Evolutionary conservation across 2,113 vertebrate species (phyloP).

Genomic region (Symphodus melops): DNA sequence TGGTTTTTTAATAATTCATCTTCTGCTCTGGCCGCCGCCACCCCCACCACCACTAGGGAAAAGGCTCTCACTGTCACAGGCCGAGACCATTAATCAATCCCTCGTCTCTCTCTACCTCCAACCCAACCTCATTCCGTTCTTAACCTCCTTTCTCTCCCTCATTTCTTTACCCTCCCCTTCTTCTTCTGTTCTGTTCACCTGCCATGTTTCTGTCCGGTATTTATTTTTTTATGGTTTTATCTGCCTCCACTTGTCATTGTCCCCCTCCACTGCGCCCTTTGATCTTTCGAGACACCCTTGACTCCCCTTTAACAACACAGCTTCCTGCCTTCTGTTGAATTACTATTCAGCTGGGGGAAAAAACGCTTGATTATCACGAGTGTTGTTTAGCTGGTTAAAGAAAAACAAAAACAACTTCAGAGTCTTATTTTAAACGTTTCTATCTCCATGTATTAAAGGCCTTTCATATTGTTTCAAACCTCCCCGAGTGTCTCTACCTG

Average conservation of each 20-base stretch:
- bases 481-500: too few species aligned
- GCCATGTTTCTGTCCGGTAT: too few species aligned
- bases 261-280: conserved; percentile 25
- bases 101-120: conserved; percentile 26
- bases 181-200: too few species aligned
- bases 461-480: too few species aligned
- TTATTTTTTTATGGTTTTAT: too few species aligned
- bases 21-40: conserved; percentile 40
- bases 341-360: conserved; percentile 4
- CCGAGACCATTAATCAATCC: conserved; percentile 76
- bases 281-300: conserved; percentile 33
- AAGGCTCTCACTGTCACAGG: conserved; percentile 72
- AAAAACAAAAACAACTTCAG: too few species aligned
- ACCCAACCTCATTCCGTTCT: conserved; percentile 32
- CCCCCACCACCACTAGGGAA: conserved; percentile 36
- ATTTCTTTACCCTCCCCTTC: conserved; percentile 2
- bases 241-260: conserved; percentile 41
- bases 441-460: too few species aligned
- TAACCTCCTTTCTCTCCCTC: conserved; percentile 35
- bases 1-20: conserved; percentile 79
- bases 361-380: too few species aligned
- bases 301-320: conserved; percentile 22
- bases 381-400: too few species aligned
- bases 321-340: neutral
- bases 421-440: too few species aligned